Conservation (phyloP, 2,888 invertebrate genomes). For the Gandaritis pyraliata region DNA sequence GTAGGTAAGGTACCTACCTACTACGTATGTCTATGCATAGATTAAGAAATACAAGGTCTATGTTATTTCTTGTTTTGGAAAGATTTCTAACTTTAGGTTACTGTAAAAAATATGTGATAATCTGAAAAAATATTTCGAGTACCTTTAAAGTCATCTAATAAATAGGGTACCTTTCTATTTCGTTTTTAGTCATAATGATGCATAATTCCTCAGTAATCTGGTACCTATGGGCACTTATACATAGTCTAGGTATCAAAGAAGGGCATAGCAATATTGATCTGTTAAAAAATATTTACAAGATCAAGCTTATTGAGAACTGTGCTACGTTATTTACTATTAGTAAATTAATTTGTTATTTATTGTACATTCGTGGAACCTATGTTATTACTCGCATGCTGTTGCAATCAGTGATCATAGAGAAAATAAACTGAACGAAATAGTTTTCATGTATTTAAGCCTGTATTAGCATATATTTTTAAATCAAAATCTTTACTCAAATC, state of each 20-base stretch:
- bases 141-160: no score
- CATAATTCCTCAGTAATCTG: constrained; percentile 27
- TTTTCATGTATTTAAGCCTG: no score
- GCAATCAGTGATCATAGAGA: constrained; percentile 27
- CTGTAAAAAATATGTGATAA: no score
- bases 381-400: constrained; percentile 20
- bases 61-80: no score
- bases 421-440: no score
- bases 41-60: no score
- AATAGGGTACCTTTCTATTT: not conserved
- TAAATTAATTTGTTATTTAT: constrained; percentile 41
- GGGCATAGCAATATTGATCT: constrained; percentile 73
- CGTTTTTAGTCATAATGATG: constrained; percentile 18
- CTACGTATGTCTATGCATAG: no score
- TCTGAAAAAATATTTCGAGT: no score
- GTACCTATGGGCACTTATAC: constrained; percentile 29
- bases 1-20: no score
- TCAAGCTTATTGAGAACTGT: constrained; percentile 71
- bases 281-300: constrained; percentile 76
- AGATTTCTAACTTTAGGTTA: no score
- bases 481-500: no score
- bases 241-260: constrained; percentile 73
- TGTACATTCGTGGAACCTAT: constrained; percentile 41
- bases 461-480: no score
- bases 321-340: constrained; percentile 53